Evolutionary conservation across 2,797 vertebrate genomes (phyloP).

Genomic region (Peromyscus melanophrys): DNA sequence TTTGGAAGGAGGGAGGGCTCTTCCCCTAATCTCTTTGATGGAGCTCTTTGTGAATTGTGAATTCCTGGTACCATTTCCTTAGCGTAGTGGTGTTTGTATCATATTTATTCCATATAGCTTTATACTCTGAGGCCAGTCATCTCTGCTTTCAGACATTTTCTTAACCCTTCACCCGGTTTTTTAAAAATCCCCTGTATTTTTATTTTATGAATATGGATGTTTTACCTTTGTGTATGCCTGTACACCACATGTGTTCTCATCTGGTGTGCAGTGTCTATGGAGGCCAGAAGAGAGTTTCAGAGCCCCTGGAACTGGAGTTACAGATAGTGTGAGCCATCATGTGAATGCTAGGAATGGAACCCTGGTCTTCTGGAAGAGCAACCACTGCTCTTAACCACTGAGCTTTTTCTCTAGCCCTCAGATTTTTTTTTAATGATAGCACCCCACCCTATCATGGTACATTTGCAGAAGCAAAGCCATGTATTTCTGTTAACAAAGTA

Average conservation of each 20-base stretch:
- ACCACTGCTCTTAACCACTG: not conserved
- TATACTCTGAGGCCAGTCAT: not conserved
- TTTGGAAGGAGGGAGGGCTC: not conserved
- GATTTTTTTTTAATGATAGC: not conserved
- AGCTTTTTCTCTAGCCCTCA: not conserved
- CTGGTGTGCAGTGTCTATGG: not conserved
- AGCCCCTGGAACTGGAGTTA: not conserved
- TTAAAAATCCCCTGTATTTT: not conserved
- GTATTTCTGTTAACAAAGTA: not conserved
- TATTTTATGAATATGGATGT: not conserved
- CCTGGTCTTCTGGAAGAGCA: not conserved
- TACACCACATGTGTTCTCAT: too few species aligned
- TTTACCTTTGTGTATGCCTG: too few species aligned
- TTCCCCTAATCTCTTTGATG: slow-evolving; percentile 66
- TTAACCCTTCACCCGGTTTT: not conserved
- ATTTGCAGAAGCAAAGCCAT: slow-evolving; percentile 42
- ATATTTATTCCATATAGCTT: slow-evolving; percentile 63
- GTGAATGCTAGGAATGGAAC: not conserved
- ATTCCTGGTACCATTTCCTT: slow-evolving; percentile 71
- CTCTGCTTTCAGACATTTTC: slow-evolving; percentile 52
- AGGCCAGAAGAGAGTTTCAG: not conserved
- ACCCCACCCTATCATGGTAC: not conserved
- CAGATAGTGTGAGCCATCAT: not conserved
- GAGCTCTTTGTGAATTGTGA: slow-evolving; percentile 69
- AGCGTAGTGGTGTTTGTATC: slow-evolving; percentile 45